phyloP scores from a whole-genome alignment of 2,113 vertebrate species.

The Azemiops feae region DNA sequence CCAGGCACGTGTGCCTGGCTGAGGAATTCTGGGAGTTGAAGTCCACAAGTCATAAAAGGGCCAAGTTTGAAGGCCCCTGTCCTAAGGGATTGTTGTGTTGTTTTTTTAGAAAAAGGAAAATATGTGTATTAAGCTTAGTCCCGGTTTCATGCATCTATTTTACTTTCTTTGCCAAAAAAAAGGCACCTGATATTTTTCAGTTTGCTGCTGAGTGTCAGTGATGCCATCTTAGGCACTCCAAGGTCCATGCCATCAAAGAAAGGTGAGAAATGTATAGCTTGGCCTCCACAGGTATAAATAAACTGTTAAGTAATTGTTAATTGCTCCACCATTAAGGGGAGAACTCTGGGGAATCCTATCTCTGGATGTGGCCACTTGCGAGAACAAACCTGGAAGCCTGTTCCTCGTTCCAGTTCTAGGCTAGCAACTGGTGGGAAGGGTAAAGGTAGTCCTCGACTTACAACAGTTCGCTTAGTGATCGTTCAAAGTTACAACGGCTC shows the following conservation, averaged over 20 bases:
- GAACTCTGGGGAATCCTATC: background rate
- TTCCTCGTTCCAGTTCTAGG: background rate
- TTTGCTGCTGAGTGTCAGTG: background rate
- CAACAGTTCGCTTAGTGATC: background rate
- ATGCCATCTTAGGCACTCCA: background rate
- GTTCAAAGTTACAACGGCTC: background rate
- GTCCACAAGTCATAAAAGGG: too few relatives aligned
- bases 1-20: too few relatives aligned
- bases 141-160: background rate
- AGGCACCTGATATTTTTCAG: background rate
- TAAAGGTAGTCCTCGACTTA: background rate
- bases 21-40: too few relatives aligned
- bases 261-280: background rate
- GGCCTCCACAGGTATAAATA: background rate
- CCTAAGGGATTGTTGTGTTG: background rate
- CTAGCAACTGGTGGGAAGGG: background rate
- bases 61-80: too few relatives aligned
- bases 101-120: background rate
- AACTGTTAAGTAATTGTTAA: background rate
- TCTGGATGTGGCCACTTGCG: background rate
- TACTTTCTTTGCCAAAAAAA: background rate
- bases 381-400: background rate
- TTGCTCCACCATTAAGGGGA: background rate
- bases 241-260: background rate
- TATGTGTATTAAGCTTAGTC: background rate